phyloP scores from a whole-genome alignment of 2,888 invertebrate species.

The Plemyria rubiginata region DNA sequence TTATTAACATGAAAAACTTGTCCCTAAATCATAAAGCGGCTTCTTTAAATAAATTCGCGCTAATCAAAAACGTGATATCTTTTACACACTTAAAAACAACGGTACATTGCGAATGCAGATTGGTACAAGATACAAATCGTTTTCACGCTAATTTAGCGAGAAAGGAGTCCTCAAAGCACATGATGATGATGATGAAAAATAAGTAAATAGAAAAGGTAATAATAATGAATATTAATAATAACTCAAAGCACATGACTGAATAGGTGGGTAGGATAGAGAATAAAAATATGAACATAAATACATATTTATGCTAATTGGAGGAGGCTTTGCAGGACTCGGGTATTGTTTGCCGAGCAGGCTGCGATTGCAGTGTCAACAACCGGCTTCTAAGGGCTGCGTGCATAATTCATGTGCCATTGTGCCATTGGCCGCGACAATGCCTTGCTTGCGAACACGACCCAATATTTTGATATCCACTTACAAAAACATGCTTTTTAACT shows the following conservation, averaged over 20 bases:
- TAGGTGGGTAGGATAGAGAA: slow-evolving; percentile 17
- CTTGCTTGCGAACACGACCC: slow-evolving; percentile 19
- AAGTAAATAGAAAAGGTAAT: too few species aligned
- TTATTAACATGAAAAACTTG: slow-evolving; percentile 33
- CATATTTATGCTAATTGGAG: slow-evolving; percentile 51
- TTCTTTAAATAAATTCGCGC: slow-evolving; percentile 37
- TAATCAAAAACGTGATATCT: slow-evolving; percentile 41
- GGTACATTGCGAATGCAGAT: slow-evolving; percentile 27
- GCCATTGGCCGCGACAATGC: slow-evolving; percentile 27
- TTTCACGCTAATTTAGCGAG: slow-evolving; percentile 21
- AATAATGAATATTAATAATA: too few species aligned
- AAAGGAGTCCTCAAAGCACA: slow-evolving; percentile 14
- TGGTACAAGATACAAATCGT: slow-evolving; percentile 28
- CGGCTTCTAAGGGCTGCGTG: slow-evolving; percentile 61
- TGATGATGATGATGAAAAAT: too few species aligned
- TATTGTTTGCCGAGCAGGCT: slow-evolving; percentile 49
- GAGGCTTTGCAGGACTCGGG: slow-evolving; percentile 46
- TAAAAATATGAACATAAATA: slow-evolving; percentile 34
- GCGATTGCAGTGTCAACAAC: slow-evolving; percentile 65
- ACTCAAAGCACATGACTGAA: slow-evolving; percentile 11
- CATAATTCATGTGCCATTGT: slow-evolving; percentile 75
- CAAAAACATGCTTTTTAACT: slow-evolving; percentile 12
- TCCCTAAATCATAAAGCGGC: slow-evolving; percentile 38
- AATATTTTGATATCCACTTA: slow-evolving; percentile 27
- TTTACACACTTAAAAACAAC: slow-evolving; percentile 37